A percentile compares a stretch with the other conserved stretches of the same genome.
Conservation (phyloP, 2,888 invertebrate species). For the Andricus quercusramuli region DNA sequence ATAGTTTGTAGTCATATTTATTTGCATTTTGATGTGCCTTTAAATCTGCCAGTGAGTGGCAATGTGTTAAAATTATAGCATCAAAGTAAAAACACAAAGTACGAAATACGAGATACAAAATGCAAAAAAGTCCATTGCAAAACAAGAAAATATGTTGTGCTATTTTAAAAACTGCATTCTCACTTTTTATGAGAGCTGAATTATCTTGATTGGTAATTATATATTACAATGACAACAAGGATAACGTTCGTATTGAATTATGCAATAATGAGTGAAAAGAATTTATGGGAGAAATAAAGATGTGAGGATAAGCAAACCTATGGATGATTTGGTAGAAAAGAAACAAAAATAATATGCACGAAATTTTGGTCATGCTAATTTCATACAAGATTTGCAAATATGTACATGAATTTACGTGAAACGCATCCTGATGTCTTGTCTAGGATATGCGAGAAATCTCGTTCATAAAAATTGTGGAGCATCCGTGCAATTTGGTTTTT, state of each 20-base stretch:
- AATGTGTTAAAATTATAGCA: neutral
- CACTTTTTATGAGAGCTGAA: neutral
- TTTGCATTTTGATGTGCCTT: neutral
- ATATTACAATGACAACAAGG: neutral
- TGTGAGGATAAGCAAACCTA: too few species aligned
- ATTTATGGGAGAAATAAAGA: neutral
- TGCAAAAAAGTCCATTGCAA: neutral
- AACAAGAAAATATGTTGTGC: conserved; percentile 13
- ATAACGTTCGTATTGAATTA: neutral
- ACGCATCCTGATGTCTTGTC: neutral
- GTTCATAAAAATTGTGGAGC: too few species aligned
- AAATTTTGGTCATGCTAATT: neutral
- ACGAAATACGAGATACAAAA: neutral
- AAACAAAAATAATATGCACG: neutral
- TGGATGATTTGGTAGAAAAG: neutral
- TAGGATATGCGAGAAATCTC: too few species aligned
- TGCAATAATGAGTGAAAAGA: neutral
- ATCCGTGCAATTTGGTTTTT: too few species aligned
- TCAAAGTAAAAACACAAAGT: neutral
- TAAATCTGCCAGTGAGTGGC: neutral
- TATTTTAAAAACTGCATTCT: neutral
- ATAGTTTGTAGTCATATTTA: neutral
- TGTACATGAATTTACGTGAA: neutral
- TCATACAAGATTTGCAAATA: neutral
- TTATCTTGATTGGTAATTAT: neutral